These are phyloP conservation scores for Caranx ignobilis DNA, from an alignment of 2,113 vertebrate genomes.

Conservation along the genomic window DNA sequence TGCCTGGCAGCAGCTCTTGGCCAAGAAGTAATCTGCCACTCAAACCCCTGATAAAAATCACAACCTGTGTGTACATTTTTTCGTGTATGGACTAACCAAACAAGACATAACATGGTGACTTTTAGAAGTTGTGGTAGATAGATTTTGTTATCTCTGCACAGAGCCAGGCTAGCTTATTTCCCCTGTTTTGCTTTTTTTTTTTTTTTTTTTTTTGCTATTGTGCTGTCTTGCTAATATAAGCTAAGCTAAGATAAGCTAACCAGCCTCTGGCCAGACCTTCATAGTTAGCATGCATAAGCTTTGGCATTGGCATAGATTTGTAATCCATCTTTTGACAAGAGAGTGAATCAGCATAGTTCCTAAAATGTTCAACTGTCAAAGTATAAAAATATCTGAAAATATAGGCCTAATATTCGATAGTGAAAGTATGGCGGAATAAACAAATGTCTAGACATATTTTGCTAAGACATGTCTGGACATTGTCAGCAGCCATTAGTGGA, in stretches of 20 bases:
- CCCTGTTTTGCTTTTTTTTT: not conserved
- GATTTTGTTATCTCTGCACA: not conserved
- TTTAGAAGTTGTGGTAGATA: too few species aligned
- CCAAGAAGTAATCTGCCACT: too few species aligned
- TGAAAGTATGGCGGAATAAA: not conserved
- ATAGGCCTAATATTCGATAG: not conserved
- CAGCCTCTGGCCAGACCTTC: not conserved
- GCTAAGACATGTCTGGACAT: not conserved
- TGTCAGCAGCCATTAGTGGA: not conserved
- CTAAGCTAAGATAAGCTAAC: not conserved
- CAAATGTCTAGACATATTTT: not conserved
- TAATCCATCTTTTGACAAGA: not conserved
- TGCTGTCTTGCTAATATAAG: too few species aligned
- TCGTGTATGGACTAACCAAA: too few species aligned
- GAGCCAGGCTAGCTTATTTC: not conserved
- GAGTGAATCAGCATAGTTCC: not conserved
- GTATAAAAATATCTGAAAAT: not conserved
- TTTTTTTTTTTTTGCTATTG: not conserved
- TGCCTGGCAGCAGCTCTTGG: too few species aligned
- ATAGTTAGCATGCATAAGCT: not conserved
- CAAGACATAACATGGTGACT: too few species aligned
- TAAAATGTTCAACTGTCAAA: not conserved
- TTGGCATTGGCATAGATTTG: too few species aligned
- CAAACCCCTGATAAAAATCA: too few species aligned
- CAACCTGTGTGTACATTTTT: not conserved